These are phyloP conservation scores for Dryococelus australis DNA, from an alignment of 2,888 invertebrate species.

Conservation along the genomic window DNA sequence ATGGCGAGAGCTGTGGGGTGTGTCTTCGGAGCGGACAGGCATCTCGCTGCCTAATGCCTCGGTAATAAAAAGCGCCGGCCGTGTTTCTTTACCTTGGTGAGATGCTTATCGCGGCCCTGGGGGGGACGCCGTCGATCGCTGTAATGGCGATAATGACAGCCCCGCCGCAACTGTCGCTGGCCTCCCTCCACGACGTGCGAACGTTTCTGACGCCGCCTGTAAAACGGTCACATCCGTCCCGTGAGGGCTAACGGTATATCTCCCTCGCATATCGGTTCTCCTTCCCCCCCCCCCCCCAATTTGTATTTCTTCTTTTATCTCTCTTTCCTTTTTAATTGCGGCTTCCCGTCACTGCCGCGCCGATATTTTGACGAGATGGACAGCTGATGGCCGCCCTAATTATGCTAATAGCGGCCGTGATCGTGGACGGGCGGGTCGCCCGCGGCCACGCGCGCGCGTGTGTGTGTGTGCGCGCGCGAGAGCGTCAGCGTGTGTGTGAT, in stretches of 20 bases:
- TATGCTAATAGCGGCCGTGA: not conserved
- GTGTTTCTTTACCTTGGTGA: conserved; percentile 9
- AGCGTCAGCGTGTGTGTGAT: not conserved
- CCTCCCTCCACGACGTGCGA: not conserved
- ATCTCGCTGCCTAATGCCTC: too few relatives aligned
- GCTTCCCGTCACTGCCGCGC: not conserved
- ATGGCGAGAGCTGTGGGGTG: not conserved
- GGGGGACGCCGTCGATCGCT: not conserved
- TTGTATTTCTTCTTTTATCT: not conserved
- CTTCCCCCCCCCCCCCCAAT: not conserved
- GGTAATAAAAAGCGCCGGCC: not conserved
- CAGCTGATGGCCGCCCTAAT: conserved; percentile 10
- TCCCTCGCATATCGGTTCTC: not conserved
- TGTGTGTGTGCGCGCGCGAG: not conserved
- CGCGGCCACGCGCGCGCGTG: not conserved
- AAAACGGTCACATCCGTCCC: not conserved
- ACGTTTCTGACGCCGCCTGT: not conserved
- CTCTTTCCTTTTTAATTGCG: not conserved
- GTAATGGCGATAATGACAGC: not conserved
- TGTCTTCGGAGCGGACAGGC: too few relatives aligned
- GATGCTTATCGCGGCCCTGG: not conserved
- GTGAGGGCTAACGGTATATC: not conserved
- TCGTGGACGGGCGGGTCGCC: too few relatives aligned
- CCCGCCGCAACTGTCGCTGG: not conserved
- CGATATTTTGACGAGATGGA: not conserved